Percentiles rank a stretch among this genome's conserved stretches.
Evolutionary conservation across 2,888 invertebrate genomes (phyloP).

Genomic region (Cryptocephalus moraei): DNA sequence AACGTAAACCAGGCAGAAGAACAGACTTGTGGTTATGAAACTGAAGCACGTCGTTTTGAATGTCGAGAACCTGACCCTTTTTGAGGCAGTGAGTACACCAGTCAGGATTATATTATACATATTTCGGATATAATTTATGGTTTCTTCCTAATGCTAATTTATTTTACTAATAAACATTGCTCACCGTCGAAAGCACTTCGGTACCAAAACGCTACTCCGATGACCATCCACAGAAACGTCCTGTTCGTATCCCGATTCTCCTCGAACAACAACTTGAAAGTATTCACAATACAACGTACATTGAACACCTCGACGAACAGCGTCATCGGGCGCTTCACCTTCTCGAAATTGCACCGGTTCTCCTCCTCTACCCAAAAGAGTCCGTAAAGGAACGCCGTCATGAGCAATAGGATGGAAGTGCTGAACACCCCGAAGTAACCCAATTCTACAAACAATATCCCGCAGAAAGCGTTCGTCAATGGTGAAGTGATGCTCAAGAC

Average conservation of each 20-base stretch:
- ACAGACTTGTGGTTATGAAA: too few relatives aligned
- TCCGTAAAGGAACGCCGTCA: constrained; percentile 26
- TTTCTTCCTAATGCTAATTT: too few relatives aligned
- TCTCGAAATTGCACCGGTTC: constrained; percentile 7
- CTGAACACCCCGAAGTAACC: constrained; percentile 25
- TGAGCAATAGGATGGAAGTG: constrained; percentile 20
- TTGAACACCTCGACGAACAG: constrained; percentile 29
- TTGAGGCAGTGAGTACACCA: too few relatives aligned
- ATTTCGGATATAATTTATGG: too few relatives aligned
- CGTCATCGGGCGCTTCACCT: constrained; percentile 6
- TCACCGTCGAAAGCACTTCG: constrained; percentile 24
- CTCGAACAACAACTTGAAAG: constrained; percentile 26
- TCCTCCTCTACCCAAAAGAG: constrained; percentile 22
- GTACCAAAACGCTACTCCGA: constrained; percentile 22
- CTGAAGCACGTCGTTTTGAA: too few relatives aligned
- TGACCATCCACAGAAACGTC: constrained; percentile 20
- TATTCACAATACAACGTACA: constrained; percentile 28
- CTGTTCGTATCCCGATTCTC: constrained; percentile 20
- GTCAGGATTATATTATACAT: too few relatives aligned
- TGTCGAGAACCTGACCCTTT: too few relatives aligned
- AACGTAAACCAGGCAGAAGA: too few relatives aligned
- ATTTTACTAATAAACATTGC: constrained; percentile 43
- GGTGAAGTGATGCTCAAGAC: constrained; percentile 25
- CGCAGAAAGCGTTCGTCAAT: constrained; percentile 27
- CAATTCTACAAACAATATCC: constrained; percentile 22